Evolutionary conservation across 2,797 vertebrate genomes (phyloP).

Genomic region (Zalophus californianus): DNA sequence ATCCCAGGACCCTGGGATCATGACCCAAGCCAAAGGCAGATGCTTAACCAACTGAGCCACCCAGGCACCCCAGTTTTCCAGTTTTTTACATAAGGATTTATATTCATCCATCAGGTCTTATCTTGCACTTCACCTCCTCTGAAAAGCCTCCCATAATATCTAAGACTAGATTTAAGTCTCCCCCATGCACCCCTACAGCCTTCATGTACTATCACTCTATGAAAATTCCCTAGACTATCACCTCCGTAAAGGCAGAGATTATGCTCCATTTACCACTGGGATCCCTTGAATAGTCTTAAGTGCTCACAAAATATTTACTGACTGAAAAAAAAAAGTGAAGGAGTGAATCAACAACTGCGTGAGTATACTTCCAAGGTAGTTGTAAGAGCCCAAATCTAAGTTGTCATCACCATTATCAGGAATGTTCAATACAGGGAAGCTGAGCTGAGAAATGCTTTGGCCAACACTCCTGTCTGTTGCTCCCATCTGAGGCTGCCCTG

Average conservation of each 20-base stretch:
- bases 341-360: background rate
- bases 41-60: too few species aligned
- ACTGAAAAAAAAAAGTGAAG: background rate
- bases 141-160: constrained; percentile 1
- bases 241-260: constrained; percentile 51
- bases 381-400: background rate
- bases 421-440: background rate
- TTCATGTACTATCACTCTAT: background rate
- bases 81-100: constrained; percentile 3
- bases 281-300: background rate
- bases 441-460: constrained; percentile 48
- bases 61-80: background rate
- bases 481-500: background rate
- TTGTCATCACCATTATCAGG: background rate
- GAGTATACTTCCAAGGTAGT: background rate
- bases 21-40: too few species aligned
- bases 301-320: constrained; percentile 73
- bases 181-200: background rate
- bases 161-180: background rate
- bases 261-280: background rate
- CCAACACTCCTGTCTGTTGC: background rate
- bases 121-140: constrained; percentile 44
- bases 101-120: background rate
- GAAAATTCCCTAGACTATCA: background rate
- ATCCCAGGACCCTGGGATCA: too few species aligned